Evolutionary conservation across 1,140 invertebrate species (phyloP), one percentile per base, ranked within the genome.

Genomic region (Telenomus remus): DNA sequence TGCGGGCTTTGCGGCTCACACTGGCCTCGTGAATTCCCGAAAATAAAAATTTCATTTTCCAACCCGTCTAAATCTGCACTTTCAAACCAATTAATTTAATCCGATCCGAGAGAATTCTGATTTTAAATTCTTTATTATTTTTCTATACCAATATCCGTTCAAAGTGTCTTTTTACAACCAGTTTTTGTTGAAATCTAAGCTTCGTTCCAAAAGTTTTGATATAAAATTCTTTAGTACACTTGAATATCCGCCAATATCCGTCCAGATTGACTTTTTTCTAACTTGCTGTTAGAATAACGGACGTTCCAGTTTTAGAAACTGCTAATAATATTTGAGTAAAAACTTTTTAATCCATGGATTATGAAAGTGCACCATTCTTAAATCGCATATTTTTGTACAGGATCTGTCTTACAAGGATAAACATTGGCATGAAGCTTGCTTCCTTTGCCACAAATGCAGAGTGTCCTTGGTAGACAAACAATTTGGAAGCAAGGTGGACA

Each of bases 321-420:
- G n/a, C n/a, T n/a, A n/a, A n/a, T n/a, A n/a, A n/a, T n/a, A n/a
- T n/a, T n/a, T n/a, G n/a, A n/a, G n/a, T n/a, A n/a, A n/a, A n/a
- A n/a, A n/a, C n/a, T n/a, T n/a, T 39, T 3, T 27, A 3, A 27
- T 1, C 19, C 1, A 27, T 6, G 19, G n/a, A n/a, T n/a, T 27
- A 3, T 27, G 19, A 6, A 39, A n/a, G 1, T 39, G 9, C n/a
- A 39, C 3, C 3, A 3, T 34, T 47, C 48, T 19, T 37, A 56
- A 63, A 44, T 53, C 16, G 9, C 57, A 64, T 44, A 16, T 37
- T 16, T 76, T 78, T 89, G 90, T 63, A 11, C 90, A 99, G 98
- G 98, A 99, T 91, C 91, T 99, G 85, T 99, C 98, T 48, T 99
- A 99, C 92, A 99, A 99, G 90, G 98, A 99, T 88, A 98, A 98